Conservation (phyloP, 1,140 invertebrate species). For the Drosophila serrata region DNA sequence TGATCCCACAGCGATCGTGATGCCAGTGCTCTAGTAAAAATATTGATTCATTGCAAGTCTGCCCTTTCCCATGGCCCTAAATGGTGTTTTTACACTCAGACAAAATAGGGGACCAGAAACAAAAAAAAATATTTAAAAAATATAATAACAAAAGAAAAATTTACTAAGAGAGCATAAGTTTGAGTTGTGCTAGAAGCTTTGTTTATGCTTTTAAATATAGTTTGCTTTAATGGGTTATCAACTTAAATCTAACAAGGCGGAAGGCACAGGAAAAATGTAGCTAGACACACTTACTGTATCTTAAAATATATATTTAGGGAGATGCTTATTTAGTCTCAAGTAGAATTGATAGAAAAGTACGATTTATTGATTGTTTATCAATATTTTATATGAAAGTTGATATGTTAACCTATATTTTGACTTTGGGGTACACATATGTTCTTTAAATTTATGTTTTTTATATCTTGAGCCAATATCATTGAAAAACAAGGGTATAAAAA, state of each 20-base stretch:
- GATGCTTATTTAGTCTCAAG: not conserved
- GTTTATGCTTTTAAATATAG: not conserved
- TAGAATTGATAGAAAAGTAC: not conserved
- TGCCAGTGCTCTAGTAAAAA: slow-evolving; percentile 20
- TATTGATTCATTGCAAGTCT: slow-evolving; percentile 21
- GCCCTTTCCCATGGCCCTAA: slow-evolving; percentile 47
- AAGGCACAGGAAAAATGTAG: no score
- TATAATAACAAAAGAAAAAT: not conserved
- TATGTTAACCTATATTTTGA: not conserved
- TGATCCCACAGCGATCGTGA: slow-evolving; percentile 28
- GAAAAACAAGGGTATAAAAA: no score
- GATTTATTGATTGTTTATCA: no score
- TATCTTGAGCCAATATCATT: not conserved
- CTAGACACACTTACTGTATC: no score
- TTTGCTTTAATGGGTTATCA: no score
- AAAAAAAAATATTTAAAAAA: not conserved
- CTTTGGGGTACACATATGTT: not conserved
- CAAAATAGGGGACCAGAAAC: not conserved
- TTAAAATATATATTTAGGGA: not conserved
- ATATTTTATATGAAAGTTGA: no score
- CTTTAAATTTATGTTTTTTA: not conserved
- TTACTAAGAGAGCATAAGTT: not conserved
- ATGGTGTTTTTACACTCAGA: not conserved
- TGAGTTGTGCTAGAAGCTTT: not conserved
- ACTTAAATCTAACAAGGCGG: no score